Evolutionary conservation across 1,140 invertebrate species (phyloP), one percentile per base, ranked within the genome.

Genomic region (Nasonia vitripennis): DNA sequence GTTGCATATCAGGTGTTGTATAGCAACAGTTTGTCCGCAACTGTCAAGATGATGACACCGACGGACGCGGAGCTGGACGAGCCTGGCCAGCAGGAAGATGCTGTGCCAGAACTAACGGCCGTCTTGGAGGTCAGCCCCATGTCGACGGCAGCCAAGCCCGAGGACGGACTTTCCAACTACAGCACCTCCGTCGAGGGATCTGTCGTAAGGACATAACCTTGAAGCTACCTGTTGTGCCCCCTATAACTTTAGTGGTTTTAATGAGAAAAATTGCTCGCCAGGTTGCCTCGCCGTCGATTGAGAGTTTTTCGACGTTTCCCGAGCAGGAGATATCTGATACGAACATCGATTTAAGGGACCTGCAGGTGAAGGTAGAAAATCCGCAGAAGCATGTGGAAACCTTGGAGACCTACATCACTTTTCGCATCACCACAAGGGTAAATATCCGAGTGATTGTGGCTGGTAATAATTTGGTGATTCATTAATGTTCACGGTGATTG

Each of bases 301-400:
- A 95, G 81, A 95, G 95, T 87, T 95, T 95, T 90, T 95, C 95
- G 1, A 95, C 95, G 27, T 91, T 95, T 62, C 94, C 94, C 48
- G 95, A 95, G 83, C 94, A 95, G 87, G 87, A 94, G 67, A 89
- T 93, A 45, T 94, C 94, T 3, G 94, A 95, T 86, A 93, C 95
- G 80, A 94, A 94, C 88, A 87, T 93, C 67, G 94, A 95, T 86
- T 93, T 93, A 86, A 92, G 94, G 23, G 96, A 97, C 90, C 90
- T 97, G 14, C 94, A 95, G 90, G 94, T 96, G 0, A 94, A 95
- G 91, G 96, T 97, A 27, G 96, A 97, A 87, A 96, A 96, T 93
- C 96, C 96, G n/a, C 96, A 97, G 87, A 97, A 96, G 90, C 96
- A 96, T 91, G 94, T 96, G 23, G 96, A 96, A 87, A 95, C 96